Percentiles rank a stretch among this genome's conserved stretches.
These are phyloP conservation scores for Mactra quadrangularis DNA, from an alignment of 1,140 invertebrate genomes.

Conservation along the genomic window DNA sequence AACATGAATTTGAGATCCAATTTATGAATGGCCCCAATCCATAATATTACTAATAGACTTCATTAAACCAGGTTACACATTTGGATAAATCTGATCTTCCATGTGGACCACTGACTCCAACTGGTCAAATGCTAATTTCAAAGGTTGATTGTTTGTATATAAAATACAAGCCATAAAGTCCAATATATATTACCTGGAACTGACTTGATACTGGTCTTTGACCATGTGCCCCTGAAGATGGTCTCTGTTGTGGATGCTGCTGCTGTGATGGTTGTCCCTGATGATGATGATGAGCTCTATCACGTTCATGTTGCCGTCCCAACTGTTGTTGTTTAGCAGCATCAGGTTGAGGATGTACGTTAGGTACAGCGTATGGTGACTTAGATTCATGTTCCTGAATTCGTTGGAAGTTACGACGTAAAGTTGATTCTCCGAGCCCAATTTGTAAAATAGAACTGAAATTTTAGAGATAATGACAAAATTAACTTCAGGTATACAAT, in stretches of 20 bases:
- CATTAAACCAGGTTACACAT: no score
- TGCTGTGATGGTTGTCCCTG: slow-evolving; percentile 60
- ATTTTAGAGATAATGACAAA: no score
- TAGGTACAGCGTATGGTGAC: slow-evolving; percentile 65
- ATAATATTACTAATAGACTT: no score
- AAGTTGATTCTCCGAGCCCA: slow-evolving; percentile 81
- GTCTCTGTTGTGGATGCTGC: slow-evolving; percentile 64
- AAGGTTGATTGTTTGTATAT: no score
- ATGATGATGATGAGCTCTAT: slow-evolving; percentile 32
- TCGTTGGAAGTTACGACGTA: slow-evolving; percentile 91
- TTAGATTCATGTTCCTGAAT: slow-evolving; percentile 89
- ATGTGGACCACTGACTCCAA: no score
- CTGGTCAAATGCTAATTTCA: no score
- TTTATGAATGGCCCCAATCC: no score
- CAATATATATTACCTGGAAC: slow-evolving; percentile 64
- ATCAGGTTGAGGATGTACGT: slow-evolving; percentile 55
- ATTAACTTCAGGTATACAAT: neutral
- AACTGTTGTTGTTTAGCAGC: slow-evolving; percentile 65
- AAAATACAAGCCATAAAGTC: no score
- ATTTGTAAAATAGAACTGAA: slow-evolving; percentile 83
- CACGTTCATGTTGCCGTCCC: slow-evolving; percentile 55
- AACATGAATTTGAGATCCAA: no score
- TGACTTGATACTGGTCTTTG: slow-evolving; percentile 71
- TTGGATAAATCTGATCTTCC: no score
- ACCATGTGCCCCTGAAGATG: slow-evolving; percentile 70